Percentiles rank a stretch among this genome's conserved stretches.
Evolutionary conservation across 1,140 invertebrate genomes (phyloP).

Genomic region (Tribolium castaneum): DNA sequence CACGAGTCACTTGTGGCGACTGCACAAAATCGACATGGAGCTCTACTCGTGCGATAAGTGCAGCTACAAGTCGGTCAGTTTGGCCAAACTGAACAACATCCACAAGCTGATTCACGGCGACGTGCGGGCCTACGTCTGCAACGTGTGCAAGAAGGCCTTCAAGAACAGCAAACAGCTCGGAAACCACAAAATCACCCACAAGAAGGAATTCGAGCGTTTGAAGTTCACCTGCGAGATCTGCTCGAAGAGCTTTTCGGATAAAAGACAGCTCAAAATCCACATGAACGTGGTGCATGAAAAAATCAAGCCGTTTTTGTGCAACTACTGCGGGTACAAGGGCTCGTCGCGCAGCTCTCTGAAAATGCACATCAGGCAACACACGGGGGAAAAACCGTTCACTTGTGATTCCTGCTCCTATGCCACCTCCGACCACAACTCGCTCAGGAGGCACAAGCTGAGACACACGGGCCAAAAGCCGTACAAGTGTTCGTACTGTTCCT

Average conservation of each 20-base stretch:
- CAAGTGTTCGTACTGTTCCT: constrained; percentile 77
- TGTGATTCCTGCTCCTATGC: constrained; percentile 82
- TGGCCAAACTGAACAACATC: constrained; percentile 72
- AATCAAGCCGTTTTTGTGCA: constrained; percentile 76
- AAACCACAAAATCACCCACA: constrained; percentile 72
- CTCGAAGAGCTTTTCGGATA: constrained; percentile 70
- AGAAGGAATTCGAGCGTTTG: constrained; percentile 57
- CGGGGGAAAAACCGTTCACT: constrained; percentile 84
- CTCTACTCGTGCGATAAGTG: constrained; percentile 76
- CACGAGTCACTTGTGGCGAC: constrained; percentile 81
- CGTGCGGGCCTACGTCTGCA: constrained; percentile 72
- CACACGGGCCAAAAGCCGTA: constrained; percentile 81
- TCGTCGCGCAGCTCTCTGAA: constrained; percentile 73
- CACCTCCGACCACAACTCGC: constrained; percentile 84
- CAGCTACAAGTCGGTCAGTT: constrained; percentile 74
- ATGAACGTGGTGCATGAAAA: constrained; percentile 76
- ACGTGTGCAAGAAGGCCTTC: constrained; percentile 79
- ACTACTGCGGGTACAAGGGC: constrained; percentile 76
- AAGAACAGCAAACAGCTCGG: constrained; percentile 81
- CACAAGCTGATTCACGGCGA: constrained; percentile 78
- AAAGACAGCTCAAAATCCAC: constrained; percentile 72
- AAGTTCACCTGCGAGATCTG: constrained; percentile 70
- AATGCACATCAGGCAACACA: constrained; percentile 81
- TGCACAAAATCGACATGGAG: constrained; percentile 81
- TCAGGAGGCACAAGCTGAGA: constrained; percentile 81